Conservation (phyloP, 1,140 invertebrate species). For the Patella vulgata region DNA sequence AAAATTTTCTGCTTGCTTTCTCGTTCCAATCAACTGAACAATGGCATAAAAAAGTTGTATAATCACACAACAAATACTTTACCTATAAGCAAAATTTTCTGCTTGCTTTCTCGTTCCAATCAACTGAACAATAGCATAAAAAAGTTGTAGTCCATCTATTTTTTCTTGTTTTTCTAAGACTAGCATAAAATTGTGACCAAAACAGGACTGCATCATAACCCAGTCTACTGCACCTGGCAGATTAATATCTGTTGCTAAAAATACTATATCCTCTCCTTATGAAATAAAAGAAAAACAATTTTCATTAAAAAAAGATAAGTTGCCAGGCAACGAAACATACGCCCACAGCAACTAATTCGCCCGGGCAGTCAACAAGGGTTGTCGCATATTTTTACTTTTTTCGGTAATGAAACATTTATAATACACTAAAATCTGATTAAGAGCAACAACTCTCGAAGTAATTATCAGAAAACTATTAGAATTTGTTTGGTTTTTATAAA, state of each 20-base stretch:
- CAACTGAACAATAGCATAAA: slow-evolving; percentile 99
- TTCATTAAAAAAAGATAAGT: too few species aligned
- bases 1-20: slow-evolving; percentile 99
- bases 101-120: slow-evolving; percentile 99
- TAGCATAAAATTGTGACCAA: slow-evolving; percentile 98
- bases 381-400: too few species aligned
- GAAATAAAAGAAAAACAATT: slow-evolving; percentile 23
- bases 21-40: slow-evolving; percentile 97
- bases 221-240: slow-evolving; percentile 99
- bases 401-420: too few species aligned
- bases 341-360: too few species aligned
- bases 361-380: too few species aligned
- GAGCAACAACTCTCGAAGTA: too few species aligned
- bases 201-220: slow-evolving; percentile 99
- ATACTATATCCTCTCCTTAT: slow-evolving; percentile 95
- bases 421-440: too few species aligned
- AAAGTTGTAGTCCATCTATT: slow-evolving; percentile 96
- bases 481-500: too few species aligned
- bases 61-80: too few species aligned
- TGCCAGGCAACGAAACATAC: too few species aligned
- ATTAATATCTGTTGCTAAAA: slow-evolving; percentile 99
- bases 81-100: slow-evolving; percentile 97
- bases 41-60: slow-evolving; percentile 99
- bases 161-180: slow-evolving; percentile 99
- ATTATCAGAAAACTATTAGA: too few species aligned